Evolutionary conservation across 1,140 invertebrate species (phyloP), one percentile per base, ranked within the genome.

Genomic region (Macrostomum lignano): DNA sequence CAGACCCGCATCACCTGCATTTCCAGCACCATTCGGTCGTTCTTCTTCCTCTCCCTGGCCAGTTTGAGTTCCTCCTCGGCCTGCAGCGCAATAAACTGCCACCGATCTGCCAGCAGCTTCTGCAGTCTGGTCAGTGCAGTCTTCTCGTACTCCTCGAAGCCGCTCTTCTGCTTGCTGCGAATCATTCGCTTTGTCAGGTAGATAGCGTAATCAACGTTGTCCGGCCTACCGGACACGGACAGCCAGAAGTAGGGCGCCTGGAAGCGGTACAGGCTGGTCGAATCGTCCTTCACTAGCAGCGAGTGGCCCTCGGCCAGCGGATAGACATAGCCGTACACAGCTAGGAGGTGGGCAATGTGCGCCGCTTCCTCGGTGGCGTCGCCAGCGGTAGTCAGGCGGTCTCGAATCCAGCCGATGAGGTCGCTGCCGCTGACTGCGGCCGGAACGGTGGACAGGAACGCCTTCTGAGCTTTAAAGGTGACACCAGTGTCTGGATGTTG

Each of bases 241-340:
- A 70, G 69, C 70, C 70, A 72, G 55, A 70, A 72, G 50, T 70
- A 70, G 22, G 70, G 69, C 46, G 67, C 67, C 69, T 81, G 76
- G 67, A 88, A 88, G 53, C 79, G 71, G 63, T 86, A 91, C 36
- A 86, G 67, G 7, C 14, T 25, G 47, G 78, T 79, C 51, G 73
- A 75, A 58, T 91, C 79, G 60, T 86, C 79, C 60, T 81, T 84
- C 40, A 86, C 72, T 36, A 70, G 64, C 43, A 82, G 65, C 54
- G 68, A 76, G 63, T 78, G 81, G 31, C 68, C 70, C 62, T 91
- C 81, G 53, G 72, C 75, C 42, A 86, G 73, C 42, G 81, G 81
- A 61, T 86, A 88, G 65, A 84, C 79, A 63, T 88, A 91, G 46
- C 81, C 81, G 58, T 79, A 78, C 55, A 81, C 73, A 61, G 78